Evolutionary conservation across 2,888 invertebrate genomes (phyloP).

Genomic region (Arge pagana): DNA sequence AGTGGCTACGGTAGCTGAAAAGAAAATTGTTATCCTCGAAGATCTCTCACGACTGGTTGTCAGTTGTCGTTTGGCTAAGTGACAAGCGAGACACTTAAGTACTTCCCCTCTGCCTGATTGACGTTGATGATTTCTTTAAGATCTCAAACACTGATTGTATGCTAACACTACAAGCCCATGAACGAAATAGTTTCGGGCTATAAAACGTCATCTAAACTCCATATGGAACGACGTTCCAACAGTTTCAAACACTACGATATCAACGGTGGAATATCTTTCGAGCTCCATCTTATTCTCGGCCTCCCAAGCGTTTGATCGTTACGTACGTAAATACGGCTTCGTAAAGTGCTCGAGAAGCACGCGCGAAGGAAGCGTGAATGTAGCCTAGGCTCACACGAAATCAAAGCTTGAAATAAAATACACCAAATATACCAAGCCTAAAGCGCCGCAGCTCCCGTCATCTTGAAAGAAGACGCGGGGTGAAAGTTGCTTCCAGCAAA

Average conservation of each 20-base stretch:
- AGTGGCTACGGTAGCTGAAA: conserved; percentile 3
- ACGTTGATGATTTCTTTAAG: conserved; percentile 2
- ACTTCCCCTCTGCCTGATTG: neutral
- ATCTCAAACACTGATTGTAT: conserved; percentile 7
- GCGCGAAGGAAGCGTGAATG: too few species aligned
- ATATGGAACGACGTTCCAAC: conserved; percentile 2
- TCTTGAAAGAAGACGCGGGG: too few species aligned
- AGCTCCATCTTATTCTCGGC: neutral
- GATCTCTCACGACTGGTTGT: conserved; percentile 11
- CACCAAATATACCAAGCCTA: too few species aligned
- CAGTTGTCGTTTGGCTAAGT: conserved; percentile 6
- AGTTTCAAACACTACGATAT: neutral
- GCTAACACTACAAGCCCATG: neutral
- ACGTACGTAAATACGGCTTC: neutral
- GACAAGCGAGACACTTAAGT: conserved; percentile 4
- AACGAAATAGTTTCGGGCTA: neutral
- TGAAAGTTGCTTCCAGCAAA: too few species aligned
- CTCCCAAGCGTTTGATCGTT: neutral
- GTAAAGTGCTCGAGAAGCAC: neutral
- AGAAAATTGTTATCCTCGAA: conserved; percentile 4
- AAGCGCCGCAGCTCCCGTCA: too few species aligned
- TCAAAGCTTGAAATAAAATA: too few species aligned
- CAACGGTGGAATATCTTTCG: neutral
- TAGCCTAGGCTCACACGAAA: too few species aligned
- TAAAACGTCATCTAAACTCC: neutral